These are phyloP conservation scores for Zosterops borbonicus DNA, from an alignment of 2,113 vertebrate species.

Conservation along the genomic window DNA sequence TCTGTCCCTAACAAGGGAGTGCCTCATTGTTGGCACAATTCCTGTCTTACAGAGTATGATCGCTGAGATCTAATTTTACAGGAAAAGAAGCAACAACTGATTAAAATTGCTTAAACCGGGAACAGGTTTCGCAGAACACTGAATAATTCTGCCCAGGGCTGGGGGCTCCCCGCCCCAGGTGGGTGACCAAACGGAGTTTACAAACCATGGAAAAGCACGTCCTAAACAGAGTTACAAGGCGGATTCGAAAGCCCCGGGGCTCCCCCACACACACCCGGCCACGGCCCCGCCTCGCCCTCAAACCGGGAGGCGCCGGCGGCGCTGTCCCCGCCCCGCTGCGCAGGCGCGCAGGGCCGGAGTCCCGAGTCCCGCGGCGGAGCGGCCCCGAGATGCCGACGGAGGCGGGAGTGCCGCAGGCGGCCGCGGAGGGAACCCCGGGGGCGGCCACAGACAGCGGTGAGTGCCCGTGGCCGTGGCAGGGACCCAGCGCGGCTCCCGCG, in stretches of 20 bases:
- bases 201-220: fast-evolving
- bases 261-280: fast-evolving
- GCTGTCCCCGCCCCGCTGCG: fast-evolving
- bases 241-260: fast-evolving
- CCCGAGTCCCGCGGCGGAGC: fast-evolving
- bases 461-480: neutral
- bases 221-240: fast-evolving
- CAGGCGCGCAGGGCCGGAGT: neutral
- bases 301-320: fast-evolving
- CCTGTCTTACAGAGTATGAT: neutral
- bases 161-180: neutral
- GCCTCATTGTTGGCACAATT: neutral
- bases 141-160: neutral
- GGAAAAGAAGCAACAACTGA: neutral
- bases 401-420: fast-evolving
- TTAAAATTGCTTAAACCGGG: neutral
- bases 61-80: neutral
- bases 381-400: neutral
- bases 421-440: neutral
- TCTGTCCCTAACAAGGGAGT: neutral
- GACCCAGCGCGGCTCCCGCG: neutral
- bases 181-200: too few species aligned
- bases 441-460: neutral
- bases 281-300: neutral
- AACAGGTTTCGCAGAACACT: neutral